Base-by-base conservation (phyloP, 2,888 invertebrate genomes). In the Drosophila meridionalis region DNA sequence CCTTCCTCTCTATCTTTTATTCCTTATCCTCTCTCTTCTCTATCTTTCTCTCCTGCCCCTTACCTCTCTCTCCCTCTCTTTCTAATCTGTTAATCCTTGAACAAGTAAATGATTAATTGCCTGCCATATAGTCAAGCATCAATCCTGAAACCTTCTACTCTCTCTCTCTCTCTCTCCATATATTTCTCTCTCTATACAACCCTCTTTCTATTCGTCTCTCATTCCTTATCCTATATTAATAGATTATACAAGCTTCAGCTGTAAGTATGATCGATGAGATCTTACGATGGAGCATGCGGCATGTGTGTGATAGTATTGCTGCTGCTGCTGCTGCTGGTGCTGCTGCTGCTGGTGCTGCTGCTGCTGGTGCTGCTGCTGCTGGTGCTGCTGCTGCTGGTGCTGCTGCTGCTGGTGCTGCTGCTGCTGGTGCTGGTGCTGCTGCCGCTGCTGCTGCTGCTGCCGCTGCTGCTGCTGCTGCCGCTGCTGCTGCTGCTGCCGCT, bases 401-500 rank as follows among this genome's bases (percentile, higher is more conserved):
- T 20, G 20, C 20, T 20, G 20, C 20, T 20, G 20, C 20, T 20
- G 20, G 1, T 20, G 20, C 20, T 20, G 20, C 1, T 20, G 20
- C 20, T 20, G 20, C 20, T 20, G 20, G 1, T 20, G 20, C 1
- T 20, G 20, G 1, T 20, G 20, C 20, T 20, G 20, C 20, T 20
- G 20, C 20, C 20, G 20, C 20, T 20, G 20, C 20, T 20, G 20
- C 20, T 20, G 76, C 26, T 64, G 63, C 14, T 68, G 67, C 4
- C 34, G 52, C 52, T 52, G 34, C 38, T 72, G 79, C 12, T 26
- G 48, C 14, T 56, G 62, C 30, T 73, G 73, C 20, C 69, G 71
- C 34, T 73, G 69, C 38, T 89, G 83, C 53, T 84, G 83, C 11
- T 58, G 65, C 8, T 42, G 59, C 26, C 69, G 69, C 6, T 73